Evolutionary conservation across 2,888 invertebrate species (phyloP), one percentile per base, ranked within the genome.

Genomic region (Hetaerina titia): DNA sequence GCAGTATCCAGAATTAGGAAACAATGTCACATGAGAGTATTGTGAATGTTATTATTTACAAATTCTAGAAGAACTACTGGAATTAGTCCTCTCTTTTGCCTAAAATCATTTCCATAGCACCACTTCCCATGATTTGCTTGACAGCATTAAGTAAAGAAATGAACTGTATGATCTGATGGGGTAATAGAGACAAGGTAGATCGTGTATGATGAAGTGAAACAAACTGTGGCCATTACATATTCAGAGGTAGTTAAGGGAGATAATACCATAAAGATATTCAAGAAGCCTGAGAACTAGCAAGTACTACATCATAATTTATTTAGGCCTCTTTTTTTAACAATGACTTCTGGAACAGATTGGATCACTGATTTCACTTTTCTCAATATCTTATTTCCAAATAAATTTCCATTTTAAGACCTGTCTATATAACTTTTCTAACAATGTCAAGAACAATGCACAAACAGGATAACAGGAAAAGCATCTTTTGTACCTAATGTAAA

Each of bases 211-310:
- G 63, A 31, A 92, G 69, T 92, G 31, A 92, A 92, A n/a, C 19
- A 69, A 92, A 92, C 45, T n/a, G 69, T 69, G 56, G 56, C 56
- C 69, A 92, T 69, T 92, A 57, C 22, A 74, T 81, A 81, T 25
- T 92, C 92, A 92, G 92, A 92, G 92, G 92, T 92, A 92, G 92
- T 69, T 92, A 22, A 19, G 92, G 92, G 92, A 92, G 92, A 74
- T 92, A 92, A 92, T 57, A 92, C 92, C 92, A 69, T 92, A 56
- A 56, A 92, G 74, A 92, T 92, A 92, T 74, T 92, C 92, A 92
- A 92, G 92, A 92, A 92, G 92, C 92, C 92, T 56, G 69, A 92
- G 69, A 92, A 92, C 92, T 92, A 92, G 92, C 92, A 92, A n/a
- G 64, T 92, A 69, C 92, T 92, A 92, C 69, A 92, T 69, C 45